Evolutionary conservation across 2,113 vertebrate genomes (phyloP).

Genomic region (Carlito syrichta): DNA sequence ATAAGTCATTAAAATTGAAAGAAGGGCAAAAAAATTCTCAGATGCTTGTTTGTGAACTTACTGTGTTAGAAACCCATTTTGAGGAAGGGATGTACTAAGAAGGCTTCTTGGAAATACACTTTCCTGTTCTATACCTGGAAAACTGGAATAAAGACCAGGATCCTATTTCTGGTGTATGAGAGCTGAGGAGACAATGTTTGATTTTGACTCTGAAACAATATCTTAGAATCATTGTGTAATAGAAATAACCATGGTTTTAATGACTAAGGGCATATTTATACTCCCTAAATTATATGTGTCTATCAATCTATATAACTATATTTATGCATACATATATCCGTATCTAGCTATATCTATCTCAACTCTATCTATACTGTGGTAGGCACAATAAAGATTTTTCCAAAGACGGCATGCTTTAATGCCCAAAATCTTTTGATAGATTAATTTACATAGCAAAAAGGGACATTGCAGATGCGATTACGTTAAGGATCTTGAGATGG

Average conservation of each 20-base stretch:
- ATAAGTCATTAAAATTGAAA: background rate
- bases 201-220: background rate
- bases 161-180: background rate
- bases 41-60: background rate
- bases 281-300: background rate
- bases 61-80: background rate
- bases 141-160: background rate
- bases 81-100: background rate
- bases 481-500: background rate
- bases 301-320: too few species aligned
- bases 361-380: too few species aligned
- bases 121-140: background rate
- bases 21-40: background rate
- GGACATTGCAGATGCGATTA: background rate
- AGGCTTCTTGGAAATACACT: background rate
- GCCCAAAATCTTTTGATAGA: background rate
- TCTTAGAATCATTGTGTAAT: background rate
- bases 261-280: background rate
- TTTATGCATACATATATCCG: too few species aligned
- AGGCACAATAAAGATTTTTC: background rate
- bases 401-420: background rate
- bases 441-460: background rate
- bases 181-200: background rate
- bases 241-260: background rate
- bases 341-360: too few species aligned